Conservation (phyloP, 2,797 vertebrate species). For the Protosalanx chinensis region DNA sequence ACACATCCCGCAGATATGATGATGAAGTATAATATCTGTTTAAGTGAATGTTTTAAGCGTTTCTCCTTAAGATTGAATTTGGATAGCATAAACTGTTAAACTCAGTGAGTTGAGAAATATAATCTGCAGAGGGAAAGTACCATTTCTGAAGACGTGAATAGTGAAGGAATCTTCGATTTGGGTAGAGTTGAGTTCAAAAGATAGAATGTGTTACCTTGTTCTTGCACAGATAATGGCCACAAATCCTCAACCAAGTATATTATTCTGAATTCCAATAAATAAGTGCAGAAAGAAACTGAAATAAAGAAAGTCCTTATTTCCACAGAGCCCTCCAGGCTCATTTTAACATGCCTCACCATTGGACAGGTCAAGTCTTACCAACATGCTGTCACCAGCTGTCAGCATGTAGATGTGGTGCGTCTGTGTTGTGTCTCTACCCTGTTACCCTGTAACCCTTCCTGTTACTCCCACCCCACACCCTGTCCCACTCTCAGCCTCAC, state of each 20-base stretch:
- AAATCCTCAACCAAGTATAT: not conserved
- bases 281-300: too few species aligned
- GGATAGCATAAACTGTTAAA: not conserved
- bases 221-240: not conserved
- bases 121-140: not conserved
- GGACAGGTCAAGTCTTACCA: not conserved
- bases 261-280: not conserved
- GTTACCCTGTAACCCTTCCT: too few species aligned
- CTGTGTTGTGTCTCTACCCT: not conserved
- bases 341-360: constrained; percentile 6
- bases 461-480: not conserved
- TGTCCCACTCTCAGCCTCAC: not conserved
- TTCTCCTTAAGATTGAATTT: not conserved
- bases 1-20: not conserved
- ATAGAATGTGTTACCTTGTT: not conserved
- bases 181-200: too few species aligned
- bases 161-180: too few species aligned
- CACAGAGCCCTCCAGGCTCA: not conserved
- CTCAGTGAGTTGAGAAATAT: not conserved
- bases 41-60: not conserved
- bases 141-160: not conserved
- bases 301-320: not conserved
- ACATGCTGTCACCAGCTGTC: not conserved
- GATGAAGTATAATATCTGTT: not conserved
- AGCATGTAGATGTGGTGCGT: not conserved